Evolutionary conservation across 2,113 vertebrate genomes (phyloP), one percentile per base, ranked within the genome.

Genomic region (Laterallus jamaicensis): DNA sequence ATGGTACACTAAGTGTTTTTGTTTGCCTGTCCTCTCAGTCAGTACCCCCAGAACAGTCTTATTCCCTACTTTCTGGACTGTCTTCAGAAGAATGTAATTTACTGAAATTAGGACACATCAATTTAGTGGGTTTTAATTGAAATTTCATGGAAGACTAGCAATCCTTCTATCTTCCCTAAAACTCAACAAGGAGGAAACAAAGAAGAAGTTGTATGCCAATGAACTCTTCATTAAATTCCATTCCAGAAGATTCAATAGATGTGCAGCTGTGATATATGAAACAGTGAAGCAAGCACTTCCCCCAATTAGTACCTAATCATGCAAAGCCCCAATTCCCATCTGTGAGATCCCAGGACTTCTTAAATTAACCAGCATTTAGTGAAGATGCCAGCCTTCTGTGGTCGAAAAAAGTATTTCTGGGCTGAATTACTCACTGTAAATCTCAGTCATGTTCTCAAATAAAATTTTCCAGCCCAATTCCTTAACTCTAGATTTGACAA

Each of bases 391-490:
- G 20, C 42, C 31, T 82, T 74, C 50, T 83, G n/a, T 52, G 52
- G 13, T 56, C 13, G 7, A 78, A 78, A 92, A 78, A 83, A 63
- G 93, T 15, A 86, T 60, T 86, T 78, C 29, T 64, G 68, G 4
- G 50, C 58, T 92, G 56, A 40, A 75, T 94, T 93, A 92, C 90
- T 88, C 69, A 64, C 69, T 60, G 66, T n/a, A 42, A 88, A 90
- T 75, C 82, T 75, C 71, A 66, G 64, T 73, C 77, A 87, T 0
- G 1, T 81, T 83, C 82, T 78, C 49, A 82, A 81, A 86, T 88
- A 2, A 84, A 64, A 62, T 93, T 96, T 96, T 93, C 93, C 82
- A 84, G 39, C 82, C 88, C 42, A 92, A 49, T 92, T 95, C 89
- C 58, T 78, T 56, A 71, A 15, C 52, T 84, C 52, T 12, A 78